These are phyloP conservation scores for Nyctibius bracteatus DNA, from an alignment of 2,113 vertebrate genomes.

Conservation along the genomic window DNA sequence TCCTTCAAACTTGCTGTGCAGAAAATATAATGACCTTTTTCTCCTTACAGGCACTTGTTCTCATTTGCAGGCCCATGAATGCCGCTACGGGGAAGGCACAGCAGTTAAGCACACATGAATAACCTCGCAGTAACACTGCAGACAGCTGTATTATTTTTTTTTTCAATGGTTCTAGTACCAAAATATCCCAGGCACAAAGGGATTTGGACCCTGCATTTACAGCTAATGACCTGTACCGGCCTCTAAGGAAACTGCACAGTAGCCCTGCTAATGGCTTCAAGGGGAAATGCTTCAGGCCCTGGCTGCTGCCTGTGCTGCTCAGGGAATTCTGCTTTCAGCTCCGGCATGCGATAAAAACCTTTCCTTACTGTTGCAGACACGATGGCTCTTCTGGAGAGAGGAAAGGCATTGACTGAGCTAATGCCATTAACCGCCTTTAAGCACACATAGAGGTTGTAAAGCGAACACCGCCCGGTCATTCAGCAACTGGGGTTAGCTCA, in stretches of 20 bases:
- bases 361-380: not conserved
- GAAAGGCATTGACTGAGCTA: constrained; percentile 8
- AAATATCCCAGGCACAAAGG: not conserved
- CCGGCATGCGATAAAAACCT: not conserved
- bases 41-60: not conserved
- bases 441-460: not conserved
- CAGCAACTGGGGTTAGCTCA: not conserved
- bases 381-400: not conserved
- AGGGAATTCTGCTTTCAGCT: not conserved
- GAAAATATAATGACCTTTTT: not conserved
- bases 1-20: not conserved
- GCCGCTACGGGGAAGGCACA: not conserved
- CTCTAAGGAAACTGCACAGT: not conserved
- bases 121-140: not conserved
- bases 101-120: not conserved
- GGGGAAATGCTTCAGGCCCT: not conserved
- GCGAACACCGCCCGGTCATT: not conserved
- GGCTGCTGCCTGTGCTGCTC: not conserved
- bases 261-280: not conserved
- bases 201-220: not conserved
- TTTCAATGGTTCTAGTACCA: not conserved
- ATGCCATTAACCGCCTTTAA: not conserved
- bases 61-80: not conserved
- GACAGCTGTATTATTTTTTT: not conserved
- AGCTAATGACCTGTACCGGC: not conserved